These are phyloP conservation scores for Stratiolaelaps scimitus DNA, from an alignment of 1,140 invertebrate species.

Conservation along the genomic window DNA sequence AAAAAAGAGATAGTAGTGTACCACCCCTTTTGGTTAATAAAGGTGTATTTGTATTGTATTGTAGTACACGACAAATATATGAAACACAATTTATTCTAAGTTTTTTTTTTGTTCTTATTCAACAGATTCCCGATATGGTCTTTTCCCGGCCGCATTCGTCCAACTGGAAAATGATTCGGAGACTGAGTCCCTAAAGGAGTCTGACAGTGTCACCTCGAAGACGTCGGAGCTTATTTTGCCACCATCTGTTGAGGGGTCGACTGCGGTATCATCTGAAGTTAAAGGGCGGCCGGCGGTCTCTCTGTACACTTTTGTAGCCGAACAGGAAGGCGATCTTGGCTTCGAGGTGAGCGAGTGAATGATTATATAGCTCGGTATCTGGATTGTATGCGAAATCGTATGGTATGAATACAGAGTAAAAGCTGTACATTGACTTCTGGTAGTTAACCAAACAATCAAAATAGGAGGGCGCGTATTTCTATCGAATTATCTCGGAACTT, in stretches of 20 bases:
- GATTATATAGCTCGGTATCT: too few relatives aligned
- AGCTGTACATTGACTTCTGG: too few relatives aligned
- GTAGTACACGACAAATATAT: too few relatives aligned
- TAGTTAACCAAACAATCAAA: too few relatives aligned
- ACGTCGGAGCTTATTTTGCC: too few relatives aligned
- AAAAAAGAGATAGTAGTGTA: too few relatives aligned
- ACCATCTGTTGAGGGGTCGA: not conserved
- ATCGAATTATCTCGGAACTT: not conserved
- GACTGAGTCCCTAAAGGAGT: slow-evolving; percentile 17
- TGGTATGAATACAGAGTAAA: too few relatives aligned
- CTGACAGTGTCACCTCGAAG: not conserved
- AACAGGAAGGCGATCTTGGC: slow-evolving; percentile 20
- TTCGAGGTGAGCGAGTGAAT: slow-evolving; percentile 7
- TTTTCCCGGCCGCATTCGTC: slow-evolving; percentile 11
- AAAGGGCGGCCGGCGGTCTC: not conserved
- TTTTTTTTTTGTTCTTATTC: not conserved
- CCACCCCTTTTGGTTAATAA: too few relatives aligned
- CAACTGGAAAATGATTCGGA: slow-evolving; percentile 16
- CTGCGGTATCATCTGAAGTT: not conserved
- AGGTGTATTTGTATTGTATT: too few relatives aligned
- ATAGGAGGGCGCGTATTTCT: not conserved
- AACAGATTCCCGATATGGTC: slow-evolving; percentile 10
- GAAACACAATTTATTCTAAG: too few relatives aligned
- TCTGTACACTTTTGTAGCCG: not conserved
- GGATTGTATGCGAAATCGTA: too few relatives aligned